Conservation (phyloP, 1,140 invertebrate genomes). For the Drosophila funebris region DNA sequence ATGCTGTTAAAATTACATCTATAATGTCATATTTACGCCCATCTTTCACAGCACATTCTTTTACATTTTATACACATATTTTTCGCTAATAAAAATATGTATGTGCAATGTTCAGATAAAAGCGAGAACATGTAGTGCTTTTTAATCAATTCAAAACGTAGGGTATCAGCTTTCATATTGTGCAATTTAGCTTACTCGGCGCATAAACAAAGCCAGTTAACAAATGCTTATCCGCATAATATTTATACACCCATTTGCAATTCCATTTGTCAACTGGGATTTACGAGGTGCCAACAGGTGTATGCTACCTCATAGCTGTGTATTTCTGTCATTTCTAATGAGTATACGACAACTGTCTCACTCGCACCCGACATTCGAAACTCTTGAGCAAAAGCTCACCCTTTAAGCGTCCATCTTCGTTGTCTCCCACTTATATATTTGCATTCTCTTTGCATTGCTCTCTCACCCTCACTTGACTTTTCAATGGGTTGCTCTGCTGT, state of each 20-base stretch:
- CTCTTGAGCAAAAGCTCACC: neutral
- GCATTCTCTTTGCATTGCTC: neutral
- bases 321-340: neutral
- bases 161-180: neutral
- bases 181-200: no score
- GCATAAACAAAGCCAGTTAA: neutral
- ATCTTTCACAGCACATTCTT: no score
- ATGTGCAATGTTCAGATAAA: no score
- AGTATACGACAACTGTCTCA: neutral
- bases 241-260: neutral
- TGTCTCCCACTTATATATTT: neutral
- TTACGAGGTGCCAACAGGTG: slow-evolving; percentile 27
- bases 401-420: neutral
- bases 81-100: no score
- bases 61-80: no score
- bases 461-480: slow-evolving; percentile 54
- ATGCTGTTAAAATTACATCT: neutral
- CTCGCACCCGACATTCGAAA: neutral
- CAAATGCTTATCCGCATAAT: neutral
- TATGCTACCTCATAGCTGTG: neutral
- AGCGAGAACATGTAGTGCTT: no score
- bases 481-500: slow-evolving; percentile 25
- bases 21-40: no score
- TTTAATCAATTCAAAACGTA: neutral
- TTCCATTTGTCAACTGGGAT: slow-evolving; percentile 30